A percentile compares a stretch with the other conserved stretches of the same genome.
Conservation (phyloP, 1,140 invertebrate species). For the Harpegnathos saltator region DNA sequence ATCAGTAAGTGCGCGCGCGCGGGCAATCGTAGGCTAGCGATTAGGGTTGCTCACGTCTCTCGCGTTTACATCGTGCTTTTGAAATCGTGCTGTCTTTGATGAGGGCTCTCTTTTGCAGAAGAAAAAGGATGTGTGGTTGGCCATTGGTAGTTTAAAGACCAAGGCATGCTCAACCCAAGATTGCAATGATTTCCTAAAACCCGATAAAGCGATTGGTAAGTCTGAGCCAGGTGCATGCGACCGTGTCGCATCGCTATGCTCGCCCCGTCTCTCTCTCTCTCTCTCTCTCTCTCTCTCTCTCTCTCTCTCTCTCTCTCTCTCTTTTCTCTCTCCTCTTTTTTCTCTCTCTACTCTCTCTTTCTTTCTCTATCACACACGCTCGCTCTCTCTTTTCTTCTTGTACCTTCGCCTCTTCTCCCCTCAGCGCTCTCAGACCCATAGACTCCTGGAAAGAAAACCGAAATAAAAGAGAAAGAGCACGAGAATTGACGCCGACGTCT, state of each 20-base stretch:
- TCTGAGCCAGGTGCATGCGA: constrained; percentile 81
- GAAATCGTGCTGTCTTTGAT: constrained; percentile 85
- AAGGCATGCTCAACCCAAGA: constrained; percentile 86
- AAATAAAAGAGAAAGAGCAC: constrained; percentile 73
- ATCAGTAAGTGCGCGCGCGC: constrained; percentile 26
- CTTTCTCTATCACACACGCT: constrained; percentile 73
- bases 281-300: constrained; percentile 71
- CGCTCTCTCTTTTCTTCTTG: constrained; percentile 55
- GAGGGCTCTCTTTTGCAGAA: constrained; percentile 86
- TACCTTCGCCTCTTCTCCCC: constrained; percentile 57
- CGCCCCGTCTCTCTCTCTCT: constrained; percentile 76
- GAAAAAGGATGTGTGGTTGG: constrained; percentile 86
- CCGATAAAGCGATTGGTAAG: constrained; percentile 85
- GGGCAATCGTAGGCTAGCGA: constrained; percentile 70
- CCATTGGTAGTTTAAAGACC: constrained; percentile 86
- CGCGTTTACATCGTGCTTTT: constrained; percentile 79
- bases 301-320: constrained; percentile 67
- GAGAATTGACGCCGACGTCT: constrained; percentile 69
- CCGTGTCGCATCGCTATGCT: constrained; percentile 72
- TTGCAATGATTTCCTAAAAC: constrained; percentile 86
- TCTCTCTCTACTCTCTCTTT: constrained; percentile 45
- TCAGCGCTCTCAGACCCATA: constrained; percentile 68
- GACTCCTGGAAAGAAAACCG: constrained; percentile 57
- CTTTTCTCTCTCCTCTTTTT: background rate
- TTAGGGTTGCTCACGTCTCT: constrained; percentile 79